Conservation (phyloP, 2,888 invertebrate species). For the Cataglyphis altisquamis region DNA sequence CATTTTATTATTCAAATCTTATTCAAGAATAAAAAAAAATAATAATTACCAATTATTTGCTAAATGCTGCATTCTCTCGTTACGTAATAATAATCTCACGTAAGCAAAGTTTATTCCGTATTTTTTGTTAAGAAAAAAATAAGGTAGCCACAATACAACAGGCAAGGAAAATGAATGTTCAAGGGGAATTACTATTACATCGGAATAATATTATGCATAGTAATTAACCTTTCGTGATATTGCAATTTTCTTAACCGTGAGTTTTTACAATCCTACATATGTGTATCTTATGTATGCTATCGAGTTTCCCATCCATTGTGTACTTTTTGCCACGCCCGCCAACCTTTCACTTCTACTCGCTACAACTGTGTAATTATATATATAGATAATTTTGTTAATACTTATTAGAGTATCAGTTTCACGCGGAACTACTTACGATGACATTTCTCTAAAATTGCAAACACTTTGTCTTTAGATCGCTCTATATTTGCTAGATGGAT, state of each 20-base stretch:
- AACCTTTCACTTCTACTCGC: constrained; percentile 70
- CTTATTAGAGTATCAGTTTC: constrained; percentile 46
- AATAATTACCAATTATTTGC: neutral
- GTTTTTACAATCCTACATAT: constrained; percentile 65
- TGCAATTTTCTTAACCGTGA: constrained; percentile 69
- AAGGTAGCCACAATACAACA: constrained; percentile 16
- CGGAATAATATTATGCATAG: constrained; percentile 64
- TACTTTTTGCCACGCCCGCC: constrained; percentile 73
- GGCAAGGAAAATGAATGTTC: constrained; percentile 35
- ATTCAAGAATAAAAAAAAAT: neutral
- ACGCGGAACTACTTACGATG: neutral
- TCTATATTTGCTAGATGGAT: neutral
- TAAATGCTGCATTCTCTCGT: constrained; percentile 16
- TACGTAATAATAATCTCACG: neutral
- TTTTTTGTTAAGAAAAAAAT: neutral
- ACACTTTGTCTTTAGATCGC: neutral
- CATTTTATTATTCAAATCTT: neutral
- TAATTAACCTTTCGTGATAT: constrained; percentile 72
- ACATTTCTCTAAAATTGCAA: neutral
- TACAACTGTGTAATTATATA: constrained; percentile 61
- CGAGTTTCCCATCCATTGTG: constrained; percentile 73
- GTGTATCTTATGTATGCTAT: constrained; percentile 69
- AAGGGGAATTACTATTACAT: constrained; percentile 66
- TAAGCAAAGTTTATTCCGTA: constrained; percentile 9
- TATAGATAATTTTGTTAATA: constrained; percentile 69